Conservation (phyloP, 2,888 invertebrate genomes). For the Junonia oenone region DNA sequence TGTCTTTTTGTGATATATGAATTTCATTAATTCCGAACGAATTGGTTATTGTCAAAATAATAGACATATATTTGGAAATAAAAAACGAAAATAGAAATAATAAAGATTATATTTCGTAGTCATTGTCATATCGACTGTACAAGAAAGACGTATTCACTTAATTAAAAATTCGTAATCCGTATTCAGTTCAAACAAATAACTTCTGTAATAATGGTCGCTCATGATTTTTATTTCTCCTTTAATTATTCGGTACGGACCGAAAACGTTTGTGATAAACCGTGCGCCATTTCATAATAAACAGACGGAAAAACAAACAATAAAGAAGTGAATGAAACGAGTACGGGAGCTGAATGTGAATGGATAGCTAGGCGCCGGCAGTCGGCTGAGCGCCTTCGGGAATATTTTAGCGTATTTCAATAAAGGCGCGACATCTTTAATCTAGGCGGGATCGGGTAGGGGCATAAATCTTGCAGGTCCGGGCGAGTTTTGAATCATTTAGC, state of each 20-base stretch:
- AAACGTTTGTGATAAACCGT: conserved; percentile 44
- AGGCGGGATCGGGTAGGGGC: conserved; percentile 71
- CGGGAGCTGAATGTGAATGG: conserved; percentile 61
- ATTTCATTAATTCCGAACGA: no score
- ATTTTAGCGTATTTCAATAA: conserved; percentile 75
- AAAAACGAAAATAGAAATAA: no score
- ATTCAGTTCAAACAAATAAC: background rate
- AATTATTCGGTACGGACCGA: conserved; percentile 24
- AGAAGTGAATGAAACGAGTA: conserved; percentile 63
- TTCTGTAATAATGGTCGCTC: background rate
- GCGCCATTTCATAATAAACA: conserved; percentile 48
- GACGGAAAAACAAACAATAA: conserved; percentile 62
- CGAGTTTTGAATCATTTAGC: conserved; percentile 80
- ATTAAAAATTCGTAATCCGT: background rate
- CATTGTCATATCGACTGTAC: background rate
- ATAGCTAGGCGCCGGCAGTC: conserved; percentile 30
- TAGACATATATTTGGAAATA: no score
- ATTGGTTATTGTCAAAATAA: no score
- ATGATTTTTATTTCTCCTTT: conserved; percentile 6
- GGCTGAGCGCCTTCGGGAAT: conserved; percentile 39
- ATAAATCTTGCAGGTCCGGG: conserved; percentile 78
- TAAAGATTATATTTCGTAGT: background rate
- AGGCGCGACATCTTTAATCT: conserved; percentile 78
- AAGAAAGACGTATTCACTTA: background rate
- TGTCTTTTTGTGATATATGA: no score